A percentile compares a stretch with the other conserved stretches of the same genome.
Evolutionary conservation across 2,888 invertebrate genomes (phyloP).

Genomic region (Mythimna albipuncta): DNA sequence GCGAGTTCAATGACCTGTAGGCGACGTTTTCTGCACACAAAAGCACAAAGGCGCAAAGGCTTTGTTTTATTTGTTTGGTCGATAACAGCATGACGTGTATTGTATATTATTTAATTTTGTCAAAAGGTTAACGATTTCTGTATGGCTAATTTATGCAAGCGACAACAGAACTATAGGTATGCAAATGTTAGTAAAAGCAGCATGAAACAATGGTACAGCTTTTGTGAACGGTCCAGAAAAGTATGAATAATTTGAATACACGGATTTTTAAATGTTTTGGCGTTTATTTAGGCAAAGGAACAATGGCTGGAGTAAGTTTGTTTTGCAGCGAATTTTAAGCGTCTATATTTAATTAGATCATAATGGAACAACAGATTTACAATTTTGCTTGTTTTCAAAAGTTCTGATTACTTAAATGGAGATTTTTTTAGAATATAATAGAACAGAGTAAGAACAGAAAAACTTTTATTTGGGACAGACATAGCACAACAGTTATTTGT

Average conservation of each 20-base stretch:
- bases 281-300: constrained; percentile 13
- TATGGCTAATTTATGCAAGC: constrained; percentile 32
- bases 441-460: too few species aligned
- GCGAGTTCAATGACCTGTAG: too few species aligned
- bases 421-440: too few species aligned
- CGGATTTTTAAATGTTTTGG: constrained; percentile 26
- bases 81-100: too few species aligned
- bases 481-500: too few species aligned
- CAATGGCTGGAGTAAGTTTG: constrained; percentile 13
- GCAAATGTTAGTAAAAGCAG: constrained; percentile 41
- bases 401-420: constrained; percentile 4
- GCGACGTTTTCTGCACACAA: too few species aligned
- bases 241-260: constrained; percentile 15
- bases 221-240: constrained; percentile 30
- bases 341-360: constrained; percentile 35
- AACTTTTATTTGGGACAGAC: too few species aligned
- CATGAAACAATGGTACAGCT: constrained; percentile 24
- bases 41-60: too few species aligned
- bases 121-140: constrained; percentile 8
- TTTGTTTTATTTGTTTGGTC: too few species aligned
- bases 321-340: constrained; percentile 20
- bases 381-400: constrained; percentile 14
- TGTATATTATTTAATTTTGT: too few species aligned
- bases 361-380: constrained; percentile 36
- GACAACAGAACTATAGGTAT: constrained; percentile 45